A percentile compares a stretch with the other conserved stretches of the same genome.
These are phyloP conservation scores for Oryzias melastigma DNA, from an alignment of 2,113 vertebrate genomes.

Conservation along the genomic window DNA sequence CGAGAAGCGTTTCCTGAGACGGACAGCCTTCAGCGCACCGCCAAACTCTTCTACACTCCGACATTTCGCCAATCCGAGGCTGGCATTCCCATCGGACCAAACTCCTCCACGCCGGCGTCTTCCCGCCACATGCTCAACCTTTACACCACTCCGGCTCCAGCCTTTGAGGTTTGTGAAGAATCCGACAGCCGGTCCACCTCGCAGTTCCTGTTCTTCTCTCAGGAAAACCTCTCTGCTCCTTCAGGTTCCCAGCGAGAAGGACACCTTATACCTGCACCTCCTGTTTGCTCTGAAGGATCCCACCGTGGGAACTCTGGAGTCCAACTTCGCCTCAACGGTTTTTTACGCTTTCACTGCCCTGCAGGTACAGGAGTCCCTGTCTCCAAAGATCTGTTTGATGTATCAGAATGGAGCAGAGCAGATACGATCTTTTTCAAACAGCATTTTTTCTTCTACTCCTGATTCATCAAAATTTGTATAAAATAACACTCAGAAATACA, in stretches of 20 bases:
- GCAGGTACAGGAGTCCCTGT: conserved; percentile 53
- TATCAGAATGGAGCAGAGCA: not conserved
- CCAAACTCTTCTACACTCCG: conserved; percentile 75
- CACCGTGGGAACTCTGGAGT: conserved; percentile 80
- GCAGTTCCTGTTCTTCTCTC: not conserved
- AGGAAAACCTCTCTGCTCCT: not conserved
- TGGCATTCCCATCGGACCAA: conserved; percentile 73
- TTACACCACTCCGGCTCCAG: conserved; percentile 69
- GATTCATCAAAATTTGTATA: too few species aligned
- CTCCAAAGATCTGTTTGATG: not conserved
- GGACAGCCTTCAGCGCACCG: conserved; percentile 65
- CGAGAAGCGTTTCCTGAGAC: conserved; percentile 70
- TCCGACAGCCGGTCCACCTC: not conserved
- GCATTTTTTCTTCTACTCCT: too few species aligned
- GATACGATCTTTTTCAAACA: too few species aligned
- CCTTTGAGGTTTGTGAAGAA: conserved; percentile 54
- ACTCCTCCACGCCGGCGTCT: conserved; percentile 65
- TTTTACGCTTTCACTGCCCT: conserved; percentile 80
- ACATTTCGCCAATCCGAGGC: conserved; percentile 60
- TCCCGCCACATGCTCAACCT: conserved; percentile 74
- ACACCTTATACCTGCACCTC: conserved; percentile 81
- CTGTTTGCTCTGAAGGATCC: conserved; percentile 81
- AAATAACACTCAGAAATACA: too few species aligned
- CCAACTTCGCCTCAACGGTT: conserved; percentile 78
- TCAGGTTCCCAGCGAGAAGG: conserved; percentile 66